Evolutionary conservation across 2,888 invertebrate species (phyloP).

Genomic region (Andrena fulva): DNA sequence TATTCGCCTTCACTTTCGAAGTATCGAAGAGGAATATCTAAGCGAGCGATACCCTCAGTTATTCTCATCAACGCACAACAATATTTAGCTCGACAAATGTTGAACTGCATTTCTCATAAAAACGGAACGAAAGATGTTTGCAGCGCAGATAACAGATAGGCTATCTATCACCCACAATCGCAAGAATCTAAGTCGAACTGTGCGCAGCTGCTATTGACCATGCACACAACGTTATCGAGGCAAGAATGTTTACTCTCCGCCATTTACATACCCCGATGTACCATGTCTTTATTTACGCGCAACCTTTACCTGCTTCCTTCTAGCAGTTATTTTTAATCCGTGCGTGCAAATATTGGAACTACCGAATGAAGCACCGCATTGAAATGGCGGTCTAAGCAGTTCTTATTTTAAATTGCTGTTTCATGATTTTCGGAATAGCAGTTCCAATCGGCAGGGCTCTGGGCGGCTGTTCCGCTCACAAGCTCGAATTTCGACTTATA

Average conservation of each 20-base stretch:
- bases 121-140: too few species aligned
- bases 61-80: too few species aligned
- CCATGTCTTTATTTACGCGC: background rate
- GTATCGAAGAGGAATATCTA: background rate
- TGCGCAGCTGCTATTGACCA: background rate
- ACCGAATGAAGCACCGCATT: too few species aligned
- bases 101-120: too few species aligned
- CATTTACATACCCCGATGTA: background rate
- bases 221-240: background rate
- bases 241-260: background rate
- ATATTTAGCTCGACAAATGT: too few species aligned
- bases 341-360: background rate
- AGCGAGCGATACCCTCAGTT: too few species aligned
- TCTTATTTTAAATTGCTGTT: background rate
- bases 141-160: background rate
- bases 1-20: background rate
- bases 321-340: constrained; percentile 7
- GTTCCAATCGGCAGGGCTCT: background rate
- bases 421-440: background rate
- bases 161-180: background rate
- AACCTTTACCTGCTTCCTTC: background rate
- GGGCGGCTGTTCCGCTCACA: background rate
- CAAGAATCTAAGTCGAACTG: background rate
- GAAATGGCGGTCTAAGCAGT: background rate
- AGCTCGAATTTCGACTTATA: background rate